These are phyloP conservation scores for Drosophila anomalata DNA, from an alignment of 2,888 invertebrate species.

Conservation along the genomic window DNA sequence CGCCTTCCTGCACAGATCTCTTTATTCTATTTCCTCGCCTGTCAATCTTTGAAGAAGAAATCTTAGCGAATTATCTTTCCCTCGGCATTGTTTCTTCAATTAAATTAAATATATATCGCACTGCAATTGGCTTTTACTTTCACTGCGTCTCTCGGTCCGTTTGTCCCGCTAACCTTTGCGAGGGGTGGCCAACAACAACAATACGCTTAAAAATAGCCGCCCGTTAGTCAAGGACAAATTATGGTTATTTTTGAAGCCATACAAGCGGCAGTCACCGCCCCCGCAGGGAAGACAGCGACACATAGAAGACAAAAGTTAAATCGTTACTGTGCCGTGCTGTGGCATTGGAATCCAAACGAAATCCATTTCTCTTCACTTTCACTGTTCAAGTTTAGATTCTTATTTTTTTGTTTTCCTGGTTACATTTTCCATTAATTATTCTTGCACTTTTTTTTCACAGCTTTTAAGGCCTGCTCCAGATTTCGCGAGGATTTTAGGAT, in stretches of 20 bases:
- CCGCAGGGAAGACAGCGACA: slow-evolving; percentile 38
- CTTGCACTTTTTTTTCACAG: slow-evolving; percentile 30
- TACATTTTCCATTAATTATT: slow-evolving; percentile 24
- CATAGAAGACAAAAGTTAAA: slow-evolving; percentile 24
- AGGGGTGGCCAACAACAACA: slow-evolving; percentile 10
- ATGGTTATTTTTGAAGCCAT: slow-evolving; percentile 74
- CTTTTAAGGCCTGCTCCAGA: slow-evolving; percentile 39
- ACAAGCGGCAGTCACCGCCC: slow-evolving; percentile 43
- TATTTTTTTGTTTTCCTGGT: slow-evolving; percentile 8
- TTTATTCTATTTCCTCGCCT: slow-evolving; percentile 5
- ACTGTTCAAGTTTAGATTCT: slow-evolving; percentile 50
- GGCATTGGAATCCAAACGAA: slow-evolving; percentile 36
- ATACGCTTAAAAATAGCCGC: slow-evolving; percentile 57
- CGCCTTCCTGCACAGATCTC: slow-evolving; percentile 10
- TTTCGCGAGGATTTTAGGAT: slow-evolving; percentile 39
- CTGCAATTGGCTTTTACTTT: slow-evolving; percentile 49
- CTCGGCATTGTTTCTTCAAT: slow-evolving; percentile 27
- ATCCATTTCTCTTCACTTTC: slow-evolving; percentile 47
- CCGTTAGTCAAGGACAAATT: slow-evolving; percentile 66
- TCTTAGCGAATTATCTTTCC: background rate
- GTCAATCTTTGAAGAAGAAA: slow-evolving; percentile 19
- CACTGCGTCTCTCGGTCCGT: slow-evolving; percentile 20
- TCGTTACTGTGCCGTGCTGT: slow-evolving; percentile 46
- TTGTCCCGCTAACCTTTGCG: slow-evolving; percentile 34
- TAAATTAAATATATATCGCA: slow-evolving; percentile 41